Base-by-base conservation (phyloP, 1,140 invertebrate species). In the Hesperophylax magnus region DNA sequence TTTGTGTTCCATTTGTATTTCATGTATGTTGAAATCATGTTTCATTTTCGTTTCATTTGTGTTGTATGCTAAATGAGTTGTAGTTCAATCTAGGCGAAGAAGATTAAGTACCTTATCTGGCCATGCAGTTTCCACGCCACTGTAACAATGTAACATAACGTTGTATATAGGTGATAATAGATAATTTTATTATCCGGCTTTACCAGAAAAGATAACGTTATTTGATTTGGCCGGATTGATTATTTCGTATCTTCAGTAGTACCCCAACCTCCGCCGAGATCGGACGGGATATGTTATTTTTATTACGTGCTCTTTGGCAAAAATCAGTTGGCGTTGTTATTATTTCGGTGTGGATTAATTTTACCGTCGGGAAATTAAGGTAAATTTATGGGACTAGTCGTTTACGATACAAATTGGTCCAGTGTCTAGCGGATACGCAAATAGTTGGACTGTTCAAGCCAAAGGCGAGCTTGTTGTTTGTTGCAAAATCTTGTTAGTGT, bases 191-290 rank as follows among this genome's bases (percentile, higher is more conserved):
- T 54, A 54, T 74, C 47, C 53, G 7, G 20, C 53, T 74, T 56
- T 74, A 74, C 47, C 72, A 4, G 39, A 72, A 75, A 15, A 76
- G 72, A 76, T 76, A 76, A 58, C 27, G 18, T n/a, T 76, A 60
- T 76, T 60, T 76, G 72, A 76, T 76, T 76, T 76, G 54, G 72
- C 24, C 14, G n/a, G 72, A 76, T 76, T 76, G 69, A 72, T 72
- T 72, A 53, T 53, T 72, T 56, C 17, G 24, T 24, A 61, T 67
- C 34, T 67, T 15, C 69, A 52, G 56, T 72, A 72, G 47, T 54
- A 4, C 53, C 56, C 18, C 69, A 18, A 14, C 39, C n/a, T 20
- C 69, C 18, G 69, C n/a, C 15, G 3, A 8, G 69, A 24, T 54
- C 69, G 69, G 69, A 72, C 69, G 69, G 14, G 31, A 17, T 24